These are phyloP conservation scores for Pipa parva DNA, from an alignment of 2,113 vertebrate species.

Conservation along the genomic window DNA sequence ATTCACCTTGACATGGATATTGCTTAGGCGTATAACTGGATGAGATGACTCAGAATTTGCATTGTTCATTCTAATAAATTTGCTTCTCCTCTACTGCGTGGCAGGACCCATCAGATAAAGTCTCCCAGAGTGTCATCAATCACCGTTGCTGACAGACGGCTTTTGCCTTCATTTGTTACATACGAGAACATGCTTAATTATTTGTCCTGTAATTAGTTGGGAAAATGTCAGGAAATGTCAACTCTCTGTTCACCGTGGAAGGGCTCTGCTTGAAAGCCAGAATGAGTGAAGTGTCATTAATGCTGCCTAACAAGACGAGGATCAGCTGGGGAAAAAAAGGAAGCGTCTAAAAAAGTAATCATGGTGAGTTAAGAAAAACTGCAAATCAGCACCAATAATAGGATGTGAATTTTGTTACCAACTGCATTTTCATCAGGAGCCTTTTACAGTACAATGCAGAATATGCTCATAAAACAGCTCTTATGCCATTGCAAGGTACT, in stretches of 20 bases:
- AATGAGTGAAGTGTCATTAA: slow-evolving; percentile 99
- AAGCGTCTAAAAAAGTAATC: slow-evolving; percentile 91
- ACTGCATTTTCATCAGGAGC: slow-evolving; percentile 72
- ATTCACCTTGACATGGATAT: slow-evolving; percentile 99
- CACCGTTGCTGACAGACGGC: slow-evolving; percentile 94
- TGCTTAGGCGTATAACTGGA: slow-evolving; percentile 97
- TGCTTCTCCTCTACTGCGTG: slow-evolving; percentile 86
- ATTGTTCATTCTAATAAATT: slow-evolving; percentile 99
- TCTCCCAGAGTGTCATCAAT: slow-evolving; percentile 99
- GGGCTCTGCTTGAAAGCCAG: slow-evolving; percentile 92
- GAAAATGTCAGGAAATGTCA: slow-evolving; percentile 99
- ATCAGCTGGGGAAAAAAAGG: slow-evolving; percentile 83
- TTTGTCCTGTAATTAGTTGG: slow-evolving; percentile 99
- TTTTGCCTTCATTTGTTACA: slow-evolving; percentile 99
- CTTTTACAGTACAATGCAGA: slow-evolving; percentile 55
- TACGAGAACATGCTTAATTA: slow-evolving; percentile 99
- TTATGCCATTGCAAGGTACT: too few relatives aligned
- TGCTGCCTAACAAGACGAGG: slow-evolving; percentile 94
- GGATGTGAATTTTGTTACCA: slow-evolving; percentile 88
- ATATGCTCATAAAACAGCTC: slow-evolving; percentile 57
- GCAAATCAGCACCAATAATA: slow-evolving; percentile 78
- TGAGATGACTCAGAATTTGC: slow-evolving; percentile 99
- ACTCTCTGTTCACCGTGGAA: slow-evolving; percentile 95
- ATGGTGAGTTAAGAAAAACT: slow-evolving; percentile 78
- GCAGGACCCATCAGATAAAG: slow-evolving; percentile 99